These are phyloP conservation scores for Platichthys flesus DNA, from an alignment of 2,113 vertebrate genomes.

Conservation along the genomic window DNA sequence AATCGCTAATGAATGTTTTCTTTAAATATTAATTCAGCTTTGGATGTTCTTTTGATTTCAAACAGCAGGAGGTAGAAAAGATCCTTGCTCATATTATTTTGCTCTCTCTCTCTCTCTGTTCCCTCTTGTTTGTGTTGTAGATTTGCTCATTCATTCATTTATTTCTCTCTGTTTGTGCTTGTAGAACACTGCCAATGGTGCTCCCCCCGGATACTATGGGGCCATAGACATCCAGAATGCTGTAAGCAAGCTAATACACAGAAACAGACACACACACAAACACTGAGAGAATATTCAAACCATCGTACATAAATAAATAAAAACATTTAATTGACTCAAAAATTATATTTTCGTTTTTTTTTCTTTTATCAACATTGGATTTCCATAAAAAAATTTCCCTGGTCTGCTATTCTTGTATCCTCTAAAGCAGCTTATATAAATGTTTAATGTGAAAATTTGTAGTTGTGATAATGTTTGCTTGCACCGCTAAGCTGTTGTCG, in stretches of 20 bases:
- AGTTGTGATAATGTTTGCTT: no score
- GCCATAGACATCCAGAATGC: conserved; percentile 80
- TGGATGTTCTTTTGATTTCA: conserved; percentile 4
- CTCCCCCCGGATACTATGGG: conserved; percentile 71
- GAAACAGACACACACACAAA: not conserved
- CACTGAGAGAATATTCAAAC: not conserved
- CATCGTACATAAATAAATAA: not conserved
- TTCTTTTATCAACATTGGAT: not conserved
- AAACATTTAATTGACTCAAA: not conserved
- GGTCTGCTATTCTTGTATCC: not conserved
- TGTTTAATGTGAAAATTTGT: not conserved
- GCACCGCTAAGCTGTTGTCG: not conserved
- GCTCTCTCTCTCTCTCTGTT: conserved; percentile 23
- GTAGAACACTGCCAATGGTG: conserved; percentile 78
- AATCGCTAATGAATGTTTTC: not conserved
- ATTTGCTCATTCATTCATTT: conserved; percentile 52
- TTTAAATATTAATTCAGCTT: not conserved
- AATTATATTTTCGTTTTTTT: not conserved
- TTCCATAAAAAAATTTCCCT: not conserved
- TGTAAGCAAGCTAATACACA: conserved; percentile 57
- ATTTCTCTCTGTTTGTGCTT: conserved; percentile 52
- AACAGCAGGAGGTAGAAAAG: conserved; percentile 34
- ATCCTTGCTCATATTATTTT: not conserved
- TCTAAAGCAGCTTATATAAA: not conserved
- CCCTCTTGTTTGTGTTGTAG: conserved; percentile 48